Percentiles rank a stretch among this genome's conserved stretches.
Evolutionary conservation across 2,797 vertebrate genomes (phyloP).

Genomic region (Sorex maritimensis): DNA sequence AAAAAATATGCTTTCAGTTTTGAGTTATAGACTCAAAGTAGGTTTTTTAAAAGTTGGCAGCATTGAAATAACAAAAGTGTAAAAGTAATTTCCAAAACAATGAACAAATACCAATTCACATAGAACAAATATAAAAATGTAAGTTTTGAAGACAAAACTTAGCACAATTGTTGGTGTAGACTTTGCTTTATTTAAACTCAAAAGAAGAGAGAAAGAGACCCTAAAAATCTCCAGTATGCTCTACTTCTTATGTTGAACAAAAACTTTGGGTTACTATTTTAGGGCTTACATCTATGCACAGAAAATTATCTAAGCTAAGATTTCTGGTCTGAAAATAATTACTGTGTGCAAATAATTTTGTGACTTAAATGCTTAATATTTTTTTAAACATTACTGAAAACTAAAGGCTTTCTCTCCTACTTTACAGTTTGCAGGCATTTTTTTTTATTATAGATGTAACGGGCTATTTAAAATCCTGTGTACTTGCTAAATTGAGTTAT

Average conservation of each 20-base stretch:
- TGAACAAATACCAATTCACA: constrained; percentile 13
- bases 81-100: constrained; percentile 17
- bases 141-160: background rate
- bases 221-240: constrained; percentile 7
- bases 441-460: constrained; percentile 52
- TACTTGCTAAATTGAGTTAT: constrained; percentile 41
- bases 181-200: constrained; percentile 28
- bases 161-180: background rate
- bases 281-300: background rate
- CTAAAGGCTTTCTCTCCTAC: background rate
- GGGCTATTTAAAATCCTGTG: constrained; percentile 25
- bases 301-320: constrained; percentile 55
- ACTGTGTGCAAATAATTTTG: background rate
- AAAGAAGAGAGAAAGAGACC: background rate
- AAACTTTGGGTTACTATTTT: constrained; percentile 26
- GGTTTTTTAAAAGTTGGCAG: background rate
- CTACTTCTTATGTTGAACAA: constrained; percentile 15
- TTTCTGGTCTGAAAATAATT: constrained; percentile 62
- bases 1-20: background rate
- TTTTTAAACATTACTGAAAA: constrained; percentile 48
- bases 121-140: constrained; percentile 35
- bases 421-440: background rate
- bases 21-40: background rate
- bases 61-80: background rate
- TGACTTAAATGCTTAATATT: constrained; percentile 56